Evolutionary conservation across 2,888 invertebrate species (phyloP).

Genomic region (Anoplius nigerrimus): DNA sequence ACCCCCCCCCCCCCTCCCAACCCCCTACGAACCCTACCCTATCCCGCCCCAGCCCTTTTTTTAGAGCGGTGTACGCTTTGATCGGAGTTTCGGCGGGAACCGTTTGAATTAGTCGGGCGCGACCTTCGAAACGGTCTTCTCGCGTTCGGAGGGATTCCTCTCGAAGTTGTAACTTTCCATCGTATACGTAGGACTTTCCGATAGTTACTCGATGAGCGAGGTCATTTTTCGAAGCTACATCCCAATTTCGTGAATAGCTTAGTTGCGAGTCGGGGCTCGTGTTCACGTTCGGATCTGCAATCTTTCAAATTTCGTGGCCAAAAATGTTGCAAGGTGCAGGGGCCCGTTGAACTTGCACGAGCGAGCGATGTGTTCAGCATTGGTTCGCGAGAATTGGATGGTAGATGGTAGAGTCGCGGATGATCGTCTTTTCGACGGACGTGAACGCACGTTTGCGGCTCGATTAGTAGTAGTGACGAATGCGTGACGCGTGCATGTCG

Average conservation of each 20-base stretch:
- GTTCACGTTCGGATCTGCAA: conserved; percentile 33
- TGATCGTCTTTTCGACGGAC: background rate
- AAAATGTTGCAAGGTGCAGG: no score
- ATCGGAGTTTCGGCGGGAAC: conserved; percentile 26
- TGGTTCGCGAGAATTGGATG: no score
- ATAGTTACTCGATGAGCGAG: conserved; percentile 18
- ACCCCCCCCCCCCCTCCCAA: conserved; percentile 17
- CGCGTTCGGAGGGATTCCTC: conserved; percentile 10
- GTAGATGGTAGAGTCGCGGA: background rate
- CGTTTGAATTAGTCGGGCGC: conserved; percentile 32
- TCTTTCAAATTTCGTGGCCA: no score
- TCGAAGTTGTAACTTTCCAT: conserved; percentile 26
- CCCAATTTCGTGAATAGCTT: conserved; percentile 52
- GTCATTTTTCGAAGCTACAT: conserved; percentile 37
- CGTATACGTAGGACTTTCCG: conserved; percentile 27
- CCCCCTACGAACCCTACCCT: no score
- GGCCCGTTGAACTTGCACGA: no score
- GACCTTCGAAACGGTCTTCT: conserved; percentile 4
- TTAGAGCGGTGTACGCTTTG: conserved; percentile 30
- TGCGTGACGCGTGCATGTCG: conserved; percentile 55
- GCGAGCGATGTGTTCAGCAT: no score
- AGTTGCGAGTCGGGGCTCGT: conserved; percentile 28
- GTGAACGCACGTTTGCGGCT: conserved; percentile 29
- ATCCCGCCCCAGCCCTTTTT: no score
- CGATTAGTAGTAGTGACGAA: conserved; percentile 45